Evolutionary conservation across 2,113 vertebrate species (phyloP), one percentile per base, ranked within the genome.

Genomic region (Elephas maximus): DNA sequence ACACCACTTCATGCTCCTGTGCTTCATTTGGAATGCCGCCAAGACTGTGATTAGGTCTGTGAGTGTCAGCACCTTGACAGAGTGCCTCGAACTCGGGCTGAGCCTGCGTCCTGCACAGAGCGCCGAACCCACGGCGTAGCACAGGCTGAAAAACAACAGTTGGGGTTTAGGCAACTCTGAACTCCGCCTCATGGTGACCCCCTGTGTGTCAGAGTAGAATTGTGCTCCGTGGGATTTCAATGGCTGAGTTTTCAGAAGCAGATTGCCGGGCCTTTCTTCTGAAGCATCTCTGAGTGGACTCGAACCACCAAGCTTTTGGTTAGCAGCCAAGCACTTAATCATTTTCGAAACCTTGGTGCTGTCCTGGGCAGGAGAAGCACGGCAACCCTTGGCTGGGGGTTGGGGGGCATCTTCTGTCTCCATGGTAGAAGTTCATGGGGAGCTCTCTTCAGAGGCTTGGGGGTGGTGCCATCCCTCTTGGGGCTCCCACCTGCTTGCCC

Each of bases 161-260:
- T 18, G 18, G 18, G 11, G 53, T n/a, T 14, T 5, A 18, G 14
- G 3, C 5, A 17, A 12, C 15, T 4, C n/a, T n/a, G n/a, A 18
- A 12, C 15, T 4, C n/a, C 18, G n/a, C 6, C 17, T n/a, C 69
- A 2, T 69, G 67, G 71, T 37, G 71, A 57, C 53, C 53, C n/a
- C 60, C 2, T 20, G 73, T n/a, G 33, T 17, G 71, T 73, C 33
- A 20, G 71, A 20, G 71, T 20, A 73, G n/a, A 65, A 37, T n/a
- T 37, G 5, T 18, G n/a, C 71, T 73, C n/a, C n/a, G n/a, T 37
- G 6, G n/a, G 71, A 17, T 73, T 37, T 20, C 71, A 73, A 12
- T 57, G 15, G 8, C 28, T 41, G n/a, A 21, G 21, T 21, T 17
- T 15, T 23, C 33, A 24, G 73, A 37, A 41, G 73, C 10, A 7